Base-by-base conservation (phyloP, 2,888 invertebrate genomes). In the Agonopterix subpropinquella region DNA sequence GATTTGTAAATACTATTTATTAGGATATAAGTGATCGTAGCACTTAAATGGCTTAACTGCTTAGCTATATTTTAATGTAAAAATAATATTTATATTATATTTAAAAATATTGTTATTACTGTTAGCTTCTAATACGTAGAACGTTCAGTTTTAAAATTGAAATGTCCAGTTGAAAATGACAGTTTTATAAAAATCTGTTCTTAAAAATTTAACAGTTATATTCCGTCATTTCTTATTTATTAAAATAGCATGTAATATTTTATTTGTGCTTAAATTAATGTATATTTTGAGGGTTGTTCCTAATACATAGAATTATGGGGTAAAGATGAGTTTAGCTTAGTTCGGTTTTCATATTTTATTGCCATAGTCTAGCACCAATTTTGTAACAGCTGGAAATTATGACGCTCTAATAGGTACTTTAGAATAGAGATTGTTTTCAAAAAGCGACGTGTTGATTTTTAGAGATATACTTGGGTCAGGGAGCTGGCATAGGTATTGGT, bases 1-100 rank as follows among this genome's bases (percentile, higher is more conserved):
- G 84, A 81, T 79, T 77, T 88, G 88, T 88, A 87, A 74, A 88
- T 88, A 88, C 79, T 86, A 87, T 86, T 87, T 86, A 85, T 85
- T 87, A 87, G 85, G 65, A 63, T 85, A 5, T 28, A 79, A 85
- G 81, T 77, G 72, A 83, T 68, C 73, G 68, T 86, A 87, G 86
- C 78, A 80, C 82, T 81, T 81, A 78, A 73, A 81, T 66, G 67
- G 79, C 82, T 79, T 85, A 79, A 78, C 70, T 77, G 84, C 86
- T 83, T 85, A 82, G 70, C 73, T 74, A 76, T 77, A 75, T 78
- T 77, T 70, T 83, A 84, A 80, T 87, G 88, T 88, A 87, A 86
- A 18, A 81, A 77, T 85, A 87, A 84, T 87, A 87, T 86, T 88
- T 88, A 87, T 86, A 73, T 79, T 69, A 77, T 84, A 81, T 85